Evolutionary conservation across 2,797 vertebrate genomes (phyloP).

Genomic region (Adrianichthys oophorus): DNA sequence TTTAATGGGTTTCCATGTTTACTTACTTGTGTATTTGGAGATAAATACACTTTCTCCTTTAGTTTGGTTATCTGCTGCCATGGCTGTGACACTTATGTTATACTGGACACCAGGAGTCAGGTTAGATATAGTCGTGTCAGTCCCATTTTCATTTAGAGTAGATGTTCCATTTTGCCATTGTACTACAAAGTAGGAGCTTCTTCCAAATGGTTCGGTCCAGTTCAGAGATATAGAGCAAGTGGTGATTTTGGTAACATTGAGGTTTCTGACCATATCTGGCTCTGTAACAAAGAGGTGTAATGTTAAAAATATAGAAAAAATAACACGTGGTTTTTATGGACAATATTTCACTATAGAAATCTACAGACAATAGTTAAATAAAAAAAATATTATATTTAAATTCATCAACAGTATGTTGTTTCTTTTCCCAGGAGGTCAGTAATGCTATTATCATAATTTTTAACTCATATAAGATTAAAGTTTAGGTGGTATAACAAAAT

Average conservation of each 20-base stretch:
- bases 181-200: constrained; percentile 21
- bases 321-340: too few relatives aligned
- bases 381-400: too few relatives aligned
- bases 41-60: neutral
- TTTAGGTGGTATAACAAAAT: too few relatives aligned
- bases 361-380: too few relatives aligned
- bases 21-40: constrained; percentile 40
- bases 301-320: too few relatives aligned
- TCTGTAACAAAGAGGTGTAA: constrained; percentile 21
- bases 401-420: too few relatives aligned
- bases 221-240: constrained; percentile 29
- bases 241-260: constrained; percentile 1
- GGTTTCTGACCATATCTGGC: constrained; percentile 19
- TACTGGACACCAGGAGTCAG: constrained; percentile 27
- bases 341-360: too few relatives aligned
- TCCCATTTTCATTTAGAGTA: neutral
- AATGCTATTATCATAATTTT: too few relatives aligned
- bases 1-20: too few relatives aligned
- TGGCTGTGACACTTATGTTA: constrained; percentile 7
- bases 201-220: constrained; percentile 41
- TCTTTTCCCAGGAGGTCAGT: too few relatives aligned
- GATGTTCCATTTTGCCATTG: constrained; percentile 9
- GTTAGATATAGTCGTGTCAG: constrained; percentile 4
- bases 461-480: too few relatives aligned
- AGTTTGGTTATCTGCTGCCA: constrained; percentile 14